Evolutionary conservation across 2,113 vertebrate species (phyloP).

Genomic region (Nothocercus julius): DNA sequence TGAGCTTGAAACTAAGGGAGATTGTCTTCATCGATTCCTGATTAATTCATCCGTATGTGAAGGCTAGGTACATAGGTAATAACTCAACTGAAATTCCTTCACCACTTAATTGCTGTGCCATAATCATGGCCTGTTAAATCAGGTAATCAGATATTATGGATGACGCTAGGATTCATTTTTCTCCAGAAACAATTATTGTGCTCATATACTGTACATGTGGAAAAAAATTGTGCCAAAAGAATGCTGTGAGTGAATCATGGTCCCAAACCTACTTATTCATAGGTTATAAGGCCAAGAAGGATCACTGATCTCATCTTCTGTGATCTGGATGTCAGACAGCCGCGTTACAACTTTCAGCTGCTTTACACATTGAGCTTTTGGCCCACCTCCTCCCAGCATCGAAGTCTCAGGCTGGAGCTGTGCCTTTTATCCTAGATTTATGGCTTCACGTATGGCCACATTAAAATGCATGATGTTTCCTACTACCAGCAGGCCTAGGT

Average conservation of each 20-base stretch:
- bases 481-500: not conserved
- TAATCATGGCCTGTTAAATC: constrained; percentile 15
- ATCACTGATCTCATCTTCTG: not conserved
- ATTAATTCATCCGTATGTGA: constrained; percentile 27
- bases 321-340: not conserved
- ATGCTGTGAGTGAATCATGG: not conserved
- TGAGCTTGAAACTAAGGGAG: constrained; percentile 14
- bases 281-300: not conserved
- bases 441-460: not conserved
- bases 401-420: not conserved
- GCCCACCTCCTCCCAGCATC: not conserved
- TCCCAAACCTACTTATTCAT: not conserved
- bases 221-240: not conserved
- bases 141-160: constrained; percentile 18
- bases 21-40: constrained; percentile 45
- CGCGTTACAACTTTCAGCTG: not conserved
- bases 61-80: constrained; percentile 35
- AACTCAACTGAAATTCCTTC: constrained; percentile 54
- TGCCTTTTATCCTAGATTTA: not conserved
- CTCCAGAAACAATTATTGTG: not conserved
- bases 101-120: not conserved
- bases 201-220: not conserved
- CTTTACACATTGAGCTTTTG: not conserved
- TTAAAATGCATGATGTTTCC: not conserved
- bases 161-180: not conserved